Base-by-base conservation (phyloP, 2,113 vertebrate genomes). In the Takifugu bimaculatus region DNA sequence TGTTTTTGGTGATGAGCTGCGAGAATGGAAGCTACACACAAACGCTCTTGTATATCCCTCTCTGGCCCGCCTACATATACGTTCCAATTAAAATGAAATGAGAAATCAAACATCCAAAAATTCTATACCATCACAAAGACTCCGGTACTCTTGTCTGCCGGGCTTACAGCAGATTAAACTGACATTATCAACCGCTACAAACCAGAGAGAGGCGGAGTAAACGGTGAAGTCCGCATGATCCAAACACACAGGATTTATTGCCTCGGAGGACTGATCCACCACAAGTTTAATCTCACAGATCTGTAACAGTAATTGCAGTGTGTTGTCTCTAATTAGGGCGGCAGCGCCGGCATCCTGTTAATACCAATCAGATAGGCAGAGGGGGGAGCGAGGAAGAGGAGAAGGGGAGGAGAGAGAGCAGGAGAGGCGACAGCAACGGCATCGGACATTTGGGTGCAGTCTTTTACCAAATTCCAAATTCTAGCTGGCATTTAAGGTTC, bases 291-390 rank as follows among this genome's bases (percentile, higher is more conserved):
- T 88, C 83, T 83, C 58, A 49, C 57, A 72, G 87, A 90, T 89
- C 82, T 82, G 74, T 85, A 88, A 88, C 77, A 80, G 85, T 88
- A 88, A 88, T 89, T 85, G 79, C 72, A 68, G 55, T 68, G 81
- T 68, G 82, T 89, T 87, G 83, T 63, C 66, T 78, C 78, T 89
- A 90, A 91, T 91, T 90, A 90, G 72, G 74, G 83, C 77, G 69
- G 76, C 65, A 72, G 75, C 85, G 87, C 73, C 82, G 87, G 87
- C 90, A 90, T 90, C 86, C 85, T 75, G 71, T 90, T 91, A 91
- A 89, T 85, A 86, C 84, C 75, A 82, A 83, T 86, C 85, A 86
- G 82, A 88, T 87, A 85, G 63, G 71, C 51, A 39, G 67, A 50
- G 65, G 55, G 72, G 29, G 72, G 64, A 42, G 65, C 71, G 65